Conservation (phyloP, 2,888 invertebrate genomes). For the Plebejus argus region DNA sequence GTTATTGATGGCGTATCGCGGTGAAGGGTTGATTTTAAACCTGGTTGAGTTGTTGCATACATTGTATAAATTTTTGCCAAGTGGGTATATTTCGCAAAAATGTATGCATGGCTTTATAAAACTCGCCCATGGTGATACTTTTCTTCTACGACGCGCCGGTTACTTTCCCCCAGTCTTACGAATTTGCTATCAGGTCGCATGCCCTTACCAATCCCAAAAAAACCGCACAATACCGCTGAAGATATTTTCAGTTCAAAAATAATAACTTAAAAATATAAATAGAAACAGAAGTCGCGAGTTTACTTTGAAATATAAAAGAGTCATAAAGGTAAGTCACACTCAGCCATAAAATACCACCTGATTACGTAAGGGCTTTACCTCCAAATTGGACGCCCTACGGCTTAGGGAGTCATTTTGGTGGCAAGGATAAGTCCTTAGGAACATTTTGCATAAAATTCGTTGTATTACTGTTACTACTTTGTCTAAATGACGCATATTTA, state of each 20-base stretch:
- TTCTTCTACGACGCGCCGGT: no score
- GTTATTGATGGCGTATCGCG: conserved; percentile 9
- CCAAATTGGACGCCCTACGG: conserved; percentile 18
- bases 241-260: no score
- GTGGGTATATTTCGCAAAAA: not conserved
- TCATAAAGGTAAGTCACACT: conserved; percentile 13
- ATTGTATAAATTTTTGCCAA: not conserved
- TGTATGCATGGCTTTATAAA: not conserved
- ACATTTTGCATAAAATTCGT: not conserved
- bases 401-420: not conserved
- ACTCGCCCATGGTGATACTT: not conserved
- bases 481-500: no score
- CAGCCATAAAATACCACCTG: conserved; percentile 2
- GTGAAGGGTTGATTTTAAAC: conserved; percentile 3
- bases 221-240: no score
- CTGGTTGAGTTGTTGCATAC: not conserved
- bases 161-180: no score
- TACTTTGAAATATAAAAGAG: conserved; percentile 14
- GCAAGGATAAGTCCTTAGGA: not conserved
- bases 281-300: not conserved
- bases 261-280: not conserved
- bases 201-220: no score
- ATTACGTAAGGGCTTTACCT: conserved; percentile 14
- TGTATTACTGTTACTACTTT: no score
- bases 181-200: no score